Evolutionary conservation across 2,888 invertebrate genomes (phyloP), one percentile per base, ranked within the genome.

Genomic region (Parthenolecanium corni): DNA sequence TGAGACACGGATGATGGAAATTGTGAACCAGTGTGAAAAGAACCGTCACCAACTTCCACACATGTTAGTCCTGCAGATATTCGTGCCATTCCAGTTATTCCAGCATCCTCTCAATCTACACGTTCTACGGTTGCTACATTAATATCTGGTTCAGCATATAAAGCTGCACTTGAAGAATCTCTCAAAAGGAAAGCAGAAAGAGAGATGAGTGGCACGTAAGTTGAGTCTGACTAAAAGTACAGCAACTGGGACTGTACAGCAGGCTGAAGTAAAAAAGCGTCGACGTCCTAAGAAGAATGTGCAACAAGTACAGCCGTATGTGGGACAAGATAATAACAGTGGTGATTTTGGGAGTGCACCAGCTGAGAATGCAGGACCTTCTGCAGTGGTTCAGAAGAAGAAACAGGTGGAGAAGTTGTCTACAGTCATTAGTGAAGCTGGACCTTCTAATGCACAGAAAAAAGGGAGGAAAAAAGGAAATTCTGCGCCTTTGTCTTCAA

Each of bases 41-140:
- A 44, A 18, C 44, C 14, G 44, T 44, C 44, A 44, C 44, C 44
- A 44, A 44, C 18, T 44, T 44, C 44, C 44, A 44, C 44, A 18
- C 44, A 6, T 44, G 44, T 44, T 44, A 44, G 6, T 44, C 44
- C 44, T n/a, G 44, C 44, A 44, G 44, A 44, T 44, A 44, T 44
- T 44, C 44, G 44, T 44, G 44, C 44, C 44, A 44, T 44, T 44
- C 44, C 44, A 44, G 44, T 44, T 44, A 44, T 44, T 44, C 44
- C 44, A 44, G 44, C 44, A 44, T 44, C 44, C 44, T 44, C 44
- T 44, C 44, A 44, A 44, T 44, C 44, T 44, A 44, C 44, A 44
- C 44, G 44, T 44, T 44, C 44, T 44, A 44, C 44, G 14, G 44
- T 44, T 44, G 44, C 44, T 18, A 44, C 44, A 44, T 44, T 44